Evolutionary conservation across 2,113 vertebrate species (phyloP), one percentile per base, ranked within the genome.

Genomic region (Thalassoma bifasciatum): DNA sequence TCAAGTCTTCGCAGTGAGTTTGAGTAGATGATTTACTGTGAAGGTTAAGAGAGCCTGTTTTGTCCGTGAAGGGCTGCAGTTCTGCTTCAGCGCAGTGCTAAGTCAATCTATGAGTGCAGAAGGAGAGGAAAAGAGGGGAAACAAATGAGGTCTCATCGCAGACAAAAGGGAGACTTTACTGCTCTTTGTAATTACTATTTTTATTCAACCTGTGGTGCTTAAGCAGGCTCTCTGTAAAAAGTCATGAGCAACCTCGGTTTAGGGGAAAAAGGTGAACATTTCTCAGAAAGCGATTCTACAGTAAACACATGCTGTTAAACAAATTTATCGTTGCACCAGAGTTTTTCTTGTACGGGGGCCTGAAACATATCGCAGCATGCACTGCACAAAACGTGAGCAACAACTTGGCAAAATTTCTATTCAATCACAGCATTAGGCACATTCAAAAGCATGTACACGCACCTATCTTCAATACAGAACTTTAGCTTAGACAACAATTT

Each of bases 1-100:
- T 42, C 13, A 56, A 81, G 72, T 81, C 61, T 74, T 84, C 66
- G 53, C 51, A 38, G 59, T 70, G 60, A 80, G 51, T 84, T 61
- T 23, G 56, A 74, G 72, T 73, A 38, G 58, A 57, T 80, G 56
- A 63, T 66, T 77, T 52, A 67, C 22, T 79, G 59, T 50, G 24
- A 59, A 54, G 73, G 50, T 72, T 52, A 30, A 36, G 23, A 10
- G 40, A 85, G 66, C 59, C 34, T 47, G 22, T 8, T 10, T 56
- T 16, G 30, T 1, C 30, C 44, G 44, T 64, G 42, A 49, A 42
- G 22, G 60, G 59, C 64, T 79, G 22, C 44, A 17, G 40, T 44
- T 40, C 22, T 44, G 49, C 79, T 16, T 56, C 7, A 22, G 17
- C 10, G 37, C 16, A 49, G 76, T 63, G 63, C 59, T 38, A 37